A percentile compares a stretch with the other conserved stretches of the same genome.
Conservation (phyloP, 2,113 vertebrate species). For the Phyllostomus hastatus region DNA sequence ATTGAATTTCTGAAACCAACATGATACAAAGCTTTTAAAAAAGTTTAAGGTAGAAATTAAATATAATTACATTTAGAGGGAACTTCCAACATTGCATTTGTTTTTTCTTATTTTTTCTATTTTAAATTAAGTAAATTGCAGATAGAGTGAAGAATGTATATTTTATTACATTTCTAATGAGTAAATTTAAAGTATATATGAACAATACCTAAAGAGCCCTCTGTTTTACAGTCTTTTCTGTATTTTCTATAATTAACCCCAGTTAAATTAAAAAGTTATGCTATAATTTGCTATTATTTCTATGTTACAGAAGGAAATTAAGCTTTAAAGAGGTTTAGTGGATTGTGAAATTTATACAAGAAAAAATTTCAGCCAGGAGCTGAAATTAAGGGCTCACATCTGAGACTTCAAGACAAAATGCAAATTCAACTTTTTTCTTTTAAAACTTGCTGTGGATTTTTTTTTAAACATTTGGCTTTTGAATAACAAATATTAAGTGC, state of each 20-base stretch:
- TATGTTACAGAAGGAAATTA: not conserved
- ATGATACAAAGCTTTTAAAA: not conserved
- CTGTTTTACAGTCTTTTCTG: not conserved
- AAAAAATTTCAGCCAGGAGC: not conserved
- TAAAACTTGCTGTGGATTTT: not conserved
- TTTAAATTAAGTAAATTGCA: not conserved
- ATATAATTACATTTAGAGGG: not conserved
- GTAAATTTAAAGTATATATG: not conserved
- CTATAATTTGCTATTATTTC: not conserved
- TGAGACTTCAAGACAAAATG: not conserved
- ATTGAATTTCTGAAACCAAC: constrained; percentile 17
- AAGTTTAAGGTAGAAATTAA: constrained; percentile 10
- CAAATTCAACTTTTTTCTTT: not conserved
- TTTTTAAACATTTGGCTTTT: not conserved
- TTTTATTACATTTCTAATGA: not conserved
- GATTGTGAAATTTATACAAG: not conserved
- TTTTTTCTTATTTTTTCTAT: not conserved
- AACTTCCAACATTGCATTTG: not conserved
- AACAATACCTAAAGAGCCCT: not conserved
- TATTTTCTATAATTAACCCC: not conserved
- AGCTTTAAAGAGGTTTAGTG: not conserved
- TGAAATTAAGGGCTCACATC: not conserved
- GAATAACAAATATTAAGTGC: not conserved
- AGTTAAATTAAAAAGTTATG: not conserved
- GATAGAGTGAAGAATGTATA: not conserved